These are phyloP conservation scores for Serinus canaria DNA, from an alignment of 2,113 vertebrate species.

Conservation along the genomic window DNA sequence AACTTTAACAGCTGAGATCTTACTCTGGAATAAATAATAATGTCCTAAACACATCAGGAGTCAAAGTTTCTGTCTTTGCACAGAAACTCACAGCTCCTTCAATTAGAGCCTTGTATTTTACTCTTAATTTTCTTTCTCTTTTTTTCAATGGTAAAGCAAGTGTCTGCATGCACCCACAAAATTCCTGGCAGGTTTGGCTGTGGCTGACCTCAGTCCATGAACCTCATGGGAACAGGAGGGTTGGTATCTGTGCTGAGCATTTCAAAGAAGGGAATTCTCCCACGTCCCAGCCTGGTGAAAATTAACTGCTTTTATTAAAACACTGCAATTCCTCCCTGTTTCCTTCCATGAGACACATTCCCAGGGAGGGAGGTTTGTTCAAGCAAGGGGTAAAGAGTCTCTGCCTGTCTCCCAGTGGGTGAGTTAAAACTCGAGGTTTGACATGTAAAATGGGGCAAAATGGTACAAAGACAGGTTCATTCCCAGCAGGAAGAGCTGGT, in stretches of 20 bases:
- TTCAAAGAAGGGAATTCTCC: conserved; percentile 30
- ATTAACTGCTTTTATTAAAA: neutral
- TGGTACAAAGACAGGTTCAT: fast-evolving
- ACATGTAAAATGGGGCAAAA: neutral
- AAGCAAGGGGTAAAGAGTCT: neutral
- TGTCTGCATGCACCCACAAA: neutral
- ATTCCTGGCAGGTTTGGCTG: neutral
- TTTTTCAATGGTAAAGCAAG: neutral
- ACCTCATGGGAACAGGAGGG: neutral
- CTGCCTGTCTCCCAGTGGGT: neutral
- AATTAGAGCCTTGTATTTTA: neutral
- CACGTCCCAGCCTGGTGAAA: neutral
- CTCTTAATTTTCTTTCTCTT: too few species aligned
- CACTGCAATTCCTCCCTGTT: neutral
- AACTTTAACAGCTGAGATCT: neutral
- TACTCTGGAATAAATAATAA: neutral
- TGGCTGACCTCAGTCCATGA: conserved; percentile 11
- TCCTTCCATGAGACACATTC: neutral
- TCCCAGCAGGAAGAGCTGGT: neutral
- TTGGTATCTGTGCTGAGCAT: neutral
- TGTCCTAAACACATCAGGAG: neutral
- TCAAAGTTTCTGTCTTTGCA: neutral
- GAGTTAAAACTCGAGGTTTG: neutral
- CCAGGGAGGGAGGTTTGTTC: neutral
- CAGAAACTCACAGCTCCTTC: neutral